Evolutionary conservation across 1,140 invertebrate genomes (phyloP), one percentile per base, ranked within the genome.

Genomic region (Ostrea edulis): DNA sequence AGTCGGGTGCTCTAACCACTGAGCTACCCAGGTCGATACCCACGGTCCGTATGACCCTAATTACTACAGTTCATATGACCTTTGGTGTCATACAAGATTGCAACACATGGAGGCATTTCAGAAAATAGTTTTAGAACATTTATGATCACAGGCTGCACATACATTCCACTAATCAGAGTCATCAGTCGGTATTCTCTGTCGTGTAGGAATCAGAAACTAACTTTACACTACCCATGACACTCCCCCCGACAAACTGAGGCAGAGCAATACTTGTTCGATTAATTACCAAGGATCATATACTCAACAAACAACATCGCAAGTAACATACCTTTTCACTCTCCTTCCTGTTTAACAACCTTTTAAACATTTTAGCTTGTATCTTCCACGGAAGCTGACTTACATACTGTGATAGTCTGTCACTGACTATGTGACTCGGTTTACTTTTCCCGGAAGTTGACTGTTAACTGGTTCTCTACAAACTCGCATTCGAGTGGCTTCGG

Each of bases 291-390:
- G 20, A 62, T n/a, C n/a, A 20, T 17, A 62, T 2, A n/a, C 0
- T 62, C 55, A 62, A 20, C n/a, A n/a, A n/a, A 7, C 55, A 58
- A 0, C 0, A 62, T n/a, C 20, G 17, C 0, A 22, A 14, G 25
- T n/a, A 51, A 8, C 2, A 55, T 86, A 86, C 86, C 82, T 84
- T 87, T 29, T 87, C 86, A 65, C 54, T 82, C 8, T 87, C 86
- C 29, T 84, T 87, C 58, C 53, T 84, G n/a, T 84, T 87, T 52
- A 58, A 29, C 35, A 83, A 55, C 55, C 83, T 22, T 58, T 71
- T 88, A 85, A 84, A 88, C 82, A 88, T 84, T 51, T 77, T 68
- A 0, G 68, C 44, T 52, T 35, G 51, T 22, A 44, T 3, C 14
- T 85, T 14, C 35, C 22, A 62, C 20, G 29, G 25, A 35, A 65